Base-by-base conservation (phyloP, 2,113 vertebrate genomes). In the Calidris pugnax region DNA sequence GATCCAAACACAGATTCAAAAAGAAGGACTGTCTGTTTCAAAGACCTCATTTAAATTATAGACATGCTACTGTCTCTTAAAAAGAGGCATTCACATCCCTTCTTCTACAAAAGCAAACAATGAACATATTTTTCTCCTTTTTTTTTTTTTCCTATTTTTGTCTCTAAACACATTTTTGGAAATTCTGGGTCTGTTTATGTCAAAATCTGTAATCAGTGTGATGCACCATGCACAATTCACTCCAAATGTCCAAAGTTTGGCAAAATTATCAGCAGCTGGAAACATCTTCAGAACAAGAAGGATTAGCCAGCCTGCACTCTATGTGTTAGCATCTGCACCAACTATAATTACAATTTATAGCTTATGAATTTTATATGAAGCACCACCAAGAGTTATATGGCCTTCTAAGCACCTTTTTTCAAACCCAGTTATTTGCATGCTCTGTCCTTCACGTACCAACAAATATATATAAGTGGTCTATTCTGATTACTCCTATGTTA, bases 61-160 rank as follows among this genome's bases (percentile, higher is more conserved):
- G 16, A 45, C 5, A 39, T 43, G 14, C 7, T 66, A 48, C 10
- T 55, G 4, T 43, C 4, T 85, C 24, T 86, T 45, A 63, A 51
- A 27, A 85, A 50, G 15, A 63, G 10, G 3, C 10, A 45, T 35
- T 62, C 33, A 37, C 47, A 56, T 6, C 3, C 5, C 11, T 32
- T 33, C 76, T 74, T 60, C 35, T 18, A 56, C 18, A 56, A 7
- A 67, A 60, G 14, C 3, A 53, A 56, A 1, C 14, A 51, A 43
- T 9, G 4, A 24, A 27, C 3, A 5, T 20, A 10, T 33, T 28
- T 8, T 6, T 13, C 24, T 16, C 5, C 12, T 20, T 3, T 7
- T 37, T 33, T 7, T 39, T 6, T n/a, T 35, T 35, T 60, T 21
- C 1, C 7, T 45, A 1, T 64, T 64, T 72, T 53, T 17, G 2